These are phyloP conservation scores for Lordiphosa mommai DNA, from an alignment of 1,140 invertebrate genomes.

Conservation along the genomic window DNA sequence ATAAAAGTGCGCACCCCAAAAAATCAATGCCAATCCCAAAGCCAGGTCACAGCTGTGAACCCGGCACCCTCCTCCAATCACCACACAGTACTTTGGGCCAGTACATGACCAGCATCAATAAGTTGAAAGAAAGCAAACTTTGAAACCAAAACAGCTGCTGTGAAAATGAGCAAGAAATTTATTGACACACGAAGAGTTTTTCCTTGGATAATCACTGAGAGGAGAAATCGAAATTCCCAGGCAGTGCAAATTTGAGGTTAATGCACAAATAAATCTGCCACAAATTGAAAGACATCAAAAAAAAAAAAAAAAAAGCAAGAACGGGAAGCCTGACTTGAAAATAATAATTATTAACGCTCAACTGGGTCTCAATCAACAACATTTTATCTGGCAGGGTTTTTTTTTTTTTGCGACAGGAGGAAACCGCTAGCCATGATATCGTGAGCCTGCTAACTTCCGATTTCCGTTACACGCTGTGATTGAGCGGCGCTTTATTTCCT, in stretches of 20 bases:
- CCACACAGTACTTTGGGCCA: conserved; percentile 27
- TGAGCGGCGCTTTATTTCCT: conserved; percentile 70
- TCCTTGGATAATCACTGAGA: conserved; percentile 51
- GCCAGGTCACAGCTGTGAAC: conserved; percentile 44
- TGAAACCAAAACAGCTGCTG: conserved; percentile 51
- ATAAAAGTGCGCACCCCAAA: conserved; percentile 54
- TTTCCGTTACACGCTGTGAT: conserved; percentile 67
- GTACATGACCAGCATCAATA: conserved; percentile 74
- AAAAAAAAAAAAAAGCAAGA: conserved; percentile 12
- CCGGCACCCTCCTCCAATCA: not conserved
- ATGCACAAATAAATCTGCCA: conserved; percentile 77
- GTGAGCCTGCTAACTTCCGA: conserved; percentile 75
- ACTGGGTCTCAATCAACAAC: conserved; percentile 73
- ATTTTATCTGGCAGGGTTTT: conserved; percentile 61
- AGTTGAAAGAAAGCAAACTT: conserved; percentile 43
- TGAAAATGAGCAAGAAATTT: conserved; percentile 58
- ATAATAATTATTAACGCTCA: conserved; percentile 76
- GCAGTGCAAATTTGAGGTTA: conserved; percentile 73
- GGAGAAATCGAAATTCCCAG: conserved; percentile 46
- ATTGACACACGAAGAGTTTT: conserved; percentile 35
- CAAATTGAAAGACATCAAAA: conserved; percentile 70
- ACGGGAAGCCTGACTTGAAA: conserved; percentile 20
- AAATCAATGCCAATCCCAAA: conserved; percentile 53
- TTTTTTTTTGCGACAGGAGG: conserved; percentile 25
- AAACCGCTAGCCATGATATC: conserved; percentile 61